Evolutionary conservation across 2,113 vertebrate genomes (phyloP).

Genomic region (Ceyx cyanopectus): DNA sequence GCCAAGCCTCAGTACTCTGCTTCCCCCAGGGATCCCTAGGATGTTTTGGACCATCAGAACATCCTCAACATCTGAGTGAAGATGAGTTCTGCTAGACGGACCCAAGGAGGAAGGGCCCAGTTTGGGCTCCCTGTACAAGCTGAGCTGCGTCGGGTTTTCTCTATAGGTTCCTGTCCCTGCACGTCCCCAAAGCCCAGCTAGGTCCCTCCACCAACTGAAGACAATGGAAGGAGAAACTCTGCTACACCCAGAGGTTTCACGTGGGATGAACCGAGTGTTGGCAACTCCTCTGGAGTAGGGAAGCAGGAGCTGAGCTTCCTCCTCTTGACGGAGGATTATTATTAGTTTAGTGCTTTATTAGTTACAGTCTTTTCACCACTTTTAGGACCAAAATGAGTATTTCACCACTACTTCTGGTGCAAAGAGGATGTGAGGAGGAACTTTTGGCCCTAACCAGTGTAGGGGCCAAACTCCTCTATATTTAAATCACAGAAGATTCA

Average conservation of each 20-base stretch:
- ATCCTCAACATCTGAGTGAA: neutral
- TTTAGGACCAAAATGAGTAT: neutral
- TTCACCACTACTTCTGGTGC: neutral
- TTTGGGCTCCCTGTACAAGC: neutral
- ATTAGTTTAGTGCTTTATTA: no score
- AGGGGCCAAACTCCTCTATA: neutral
- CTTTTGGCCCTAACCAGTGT: neutral
- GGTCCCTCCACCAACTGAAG: rapidly evolving
- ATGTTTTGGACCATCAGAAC: neutral
- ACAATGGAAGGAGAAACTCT: neutral
- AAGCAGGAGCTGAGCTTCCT: neutral
- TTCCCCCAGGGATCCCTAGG: neutral
- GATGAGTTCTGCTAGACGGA: neutral
- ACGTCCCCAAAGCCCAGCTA: neutral
- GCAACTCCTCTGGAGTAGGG: rapidly evolving
- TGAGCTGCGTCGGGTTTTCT: rapidly evolving
- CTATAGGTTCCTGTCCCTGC: neutral
- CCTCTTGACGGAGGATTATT: neutral
- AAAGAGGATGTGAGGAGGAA: neutral
- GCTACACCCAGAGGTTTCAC: neutral
- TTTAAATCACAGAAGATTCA: neutral
- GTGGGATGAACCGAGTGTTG: rapidly evolving
- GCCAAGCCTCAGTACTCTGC: rapidly evolving
- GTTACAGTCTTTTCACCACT: no score
- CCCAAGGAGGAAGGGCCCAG: neutral